Evolutionary conservation across 2,888 invertebrate species (phyloP).

Genomic region (Rhaphigaster nebulosa): DNA sequence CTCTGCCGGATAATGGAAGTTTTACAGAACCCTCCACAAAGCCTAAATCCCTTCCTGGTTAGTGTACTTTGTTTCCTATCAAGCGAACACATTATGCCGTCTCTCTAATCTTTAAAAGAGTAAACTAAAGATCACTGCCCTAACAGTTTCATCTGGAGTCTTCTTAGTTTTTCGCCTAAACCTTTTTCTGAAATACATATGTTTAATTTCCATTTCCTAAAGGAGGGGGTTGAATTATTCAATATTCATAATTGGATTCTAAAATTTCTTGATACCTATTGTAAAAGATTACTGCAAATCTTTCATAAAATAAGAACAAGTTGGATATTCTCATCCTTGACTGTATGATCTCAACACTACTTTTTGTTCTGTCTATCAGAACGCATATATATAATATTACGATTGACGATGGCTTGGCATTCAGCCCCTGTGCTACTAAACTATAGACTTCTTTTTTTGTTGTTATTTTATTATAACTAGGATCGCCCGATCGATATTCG

Average conservation of each 20-base stretch:
- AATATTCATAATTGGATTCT: too few relatives aligned
- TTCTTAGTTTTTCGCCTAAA: not conserved
- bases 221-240: not conserved
- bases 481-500: too few relatives aligned
- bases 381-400: too few relatives aligned
- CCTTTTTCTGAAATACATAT: not conserved
- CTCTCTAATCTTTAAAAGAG: conserved; percentile 37
- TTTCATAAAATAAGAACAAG: not conserved
- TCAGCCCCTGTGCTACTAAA: too few relatives aligned
- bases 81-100: conserved; percentile 41
- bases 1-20: conserved; percentile 55
- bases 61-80: conserved; percentile 44
- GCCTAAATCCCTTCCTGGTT: conserved; percentile 50
- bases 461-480: too few relatives aligned
- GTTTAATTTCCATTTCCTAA: not conserved
- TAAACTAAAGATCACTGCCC: not conserved
- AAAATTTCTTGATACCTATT: too few relatives aligned
- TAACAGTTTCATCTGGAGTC: not conserved
- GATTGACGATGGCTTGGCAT: too few relatives aligned
- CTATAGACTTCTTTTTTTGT: too few relatives aligned
- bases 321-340: too few relatives aligned
- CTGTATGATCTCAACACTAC: too few relatives aligned
- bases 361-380: too few relatives aligned
- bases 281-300: too few relatives aligned
- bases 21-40: conserved; percentile 54